Evolutionary conservation across 2,888 invertebrate species (phyloP).

Genomic region (Linnaemya vulpina): DNA sequence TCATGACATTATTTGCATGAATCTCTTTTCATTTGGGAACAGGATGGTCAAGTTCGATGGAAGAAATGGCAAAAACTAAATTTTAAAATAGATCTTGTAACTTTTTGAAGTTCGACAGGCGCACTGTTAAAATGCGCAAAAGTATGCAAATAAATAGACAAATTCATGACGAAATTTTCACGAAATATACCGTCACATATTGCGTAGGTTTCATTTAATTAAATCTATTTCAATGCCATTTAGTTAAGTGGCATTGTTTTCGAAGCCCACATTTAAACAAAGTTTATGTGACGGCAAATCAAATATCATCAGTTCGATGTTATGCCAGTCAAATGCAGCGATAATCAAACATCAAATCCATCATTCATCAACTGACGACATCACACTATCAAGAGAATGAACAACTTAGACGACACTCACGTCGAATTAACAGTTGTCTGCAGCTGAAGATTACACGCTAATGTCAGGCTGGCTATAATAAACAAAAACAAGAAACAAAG

Average conservation of each 20-base stretch:
- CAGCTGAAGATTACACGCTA: conserved; percentile 45
- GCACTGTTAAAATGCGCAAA: too few relatives aligned
- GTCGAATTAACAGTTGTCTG: conserved; percentile 44
- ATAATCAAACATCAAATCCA: conserved; percentile 75
- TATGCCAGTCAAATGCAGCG: conserved; percentile 38
- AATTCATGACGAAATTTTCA: too few relatives aligned
- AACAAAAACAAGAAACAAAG: neutral
- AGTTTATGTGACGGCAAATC: conserved; percentile 32
- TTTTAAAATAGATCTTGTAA: too few relatives aligned
- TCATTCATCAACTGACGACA: conserved; percentile 78
- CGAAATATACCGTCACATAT: too few relatives aligned
- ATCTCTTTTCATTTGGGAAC: too few relatives aligned
- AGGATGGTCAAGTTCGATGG: too few relatives aligned
- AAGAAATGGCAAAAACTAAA: too few relatives aligned
- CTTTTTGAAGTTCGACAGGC: too few relatives aligned
- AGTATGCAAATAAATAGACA: too few relatives aligned
- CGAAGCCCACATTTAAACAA: conserved; percentile 26
- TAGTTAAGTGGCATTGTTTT: neutral
- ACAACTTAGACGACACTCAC: conserved; percentile 38
- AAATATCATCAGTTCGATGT: conserved; percentile 15
- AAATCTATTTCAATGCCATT: neutral
- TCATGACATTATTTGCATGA: too few relatives aligned
- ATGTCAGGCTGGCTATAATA: conserved; percentile 30
- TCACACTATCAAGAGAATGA: conserved; percentile 71
- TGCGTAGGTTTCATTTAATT: neutral